Base-by-base conservation (phyloP, 1,140 invertebrate genomes). In the Trichonephila clavipes region DNA sequence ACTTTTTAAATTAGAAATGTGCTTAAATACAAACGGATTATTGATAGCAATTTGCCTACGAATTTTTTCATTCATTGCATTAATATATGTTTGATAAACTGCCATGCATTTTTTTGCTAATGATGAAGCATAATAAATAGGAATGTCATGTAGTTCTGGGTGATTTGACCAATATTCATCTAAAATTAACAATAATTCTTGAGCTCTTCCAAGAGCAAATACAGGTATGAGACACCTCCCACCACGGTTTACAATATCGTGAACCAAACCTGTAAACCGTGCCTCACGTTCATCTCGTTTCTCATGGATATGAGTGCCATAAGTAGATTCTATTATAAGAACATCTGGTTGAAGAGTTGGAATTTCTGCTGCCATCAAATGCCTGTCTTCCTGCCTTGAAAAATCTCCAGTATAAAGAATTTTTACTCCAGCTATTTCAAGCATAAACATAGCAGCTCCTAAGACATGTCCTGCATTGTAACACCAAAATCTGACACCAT, bases 391-490 rank as follows among this genome's bases (percentile, higher is more conserved):
- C 96, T 99, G 98, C 61, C 99, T 96, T 28, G 99, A 99, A 96
- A 99, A 99, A 95, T 99, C 99, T 0, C 99, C 99, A 0, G 99
- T 99, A 95, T 99, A 99, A 2, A 99, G 96, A 90, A 99, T 97
- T 96, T 99, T 98, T 21, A 99, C 98, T 51, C 99, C 99, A 88
- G 99, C 99, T 94, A 99, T 99, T 97, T 99, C 99, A 92, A 99
- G 99, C 98, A 99, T 99, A 95, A 99, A 99, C 99, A 99, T 99
- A 51, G 99, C 99, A 12, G 99, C 99, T 0, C 99, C 99, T 0
- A 99, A 96, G 0, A 99, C 99, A 96, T 99, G 99, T 0, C 99
- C 99, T 2, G 99, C 99, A 96, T 99, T 99, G 96, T 99, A 99
- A 1, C 99, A 99, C 98, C 99, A 99, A 96, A 99, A 99, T 95